Conservation (phyloP, 1,140 invertebrate genomes). For the Plectrocnemia conspersa region DNA sequence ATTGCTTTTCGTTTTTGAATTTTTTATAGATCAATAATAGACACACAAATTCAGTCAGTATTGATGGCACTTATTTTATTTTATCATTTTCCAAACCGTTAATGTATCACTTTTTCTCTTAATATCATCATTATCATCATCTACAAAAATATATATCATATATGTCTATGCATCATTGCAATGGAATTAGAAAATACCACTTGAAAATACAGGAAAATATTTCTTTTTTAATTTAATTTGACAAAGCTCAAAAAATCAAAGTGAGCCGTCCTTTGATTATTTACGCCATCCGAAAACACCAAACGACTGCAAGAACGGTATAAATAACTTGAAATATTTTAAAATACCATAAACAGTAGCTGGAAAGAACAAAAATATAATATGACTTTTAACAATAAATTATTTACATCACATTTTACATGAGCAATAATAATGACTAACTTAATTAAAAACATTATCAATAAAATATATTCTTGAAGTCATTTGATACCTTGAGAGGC, state of each 20-base stretch:
- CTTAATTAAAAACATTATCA: constrained; percentile 31
- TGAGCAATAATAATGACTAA: constrained; percentile 35
- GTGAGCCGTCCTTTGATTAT: constrained; percentile 8
- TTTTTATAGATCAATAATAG: constrained; percentile 31
- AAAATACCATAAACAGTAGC: constrained; percentile 2
- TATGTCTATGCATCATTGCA: constrained; percentile 23
- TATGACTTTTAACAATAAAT: constrained; percentile 6
- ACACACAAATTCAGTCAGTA: constrained; percentile 31
- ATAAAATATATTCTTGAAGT: constrained; percentile 35
- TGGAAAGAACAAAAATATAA: constrained; percentile 13
- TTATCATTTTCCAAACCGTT: constrained; percentile 29
- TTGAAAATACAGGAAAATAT: constrained; percentile 26
- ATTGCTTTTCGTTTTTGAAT: constrained; percentile 12
- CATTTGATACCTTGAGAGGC: constrained; percentile 34
- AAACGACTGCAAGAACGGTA: constrained; percentile 35
- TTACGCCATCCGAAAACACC: constrained; percentile 28
- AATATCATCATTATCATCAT: constrained; percentile 31
- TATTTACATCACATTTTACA: constrained; percentile 30
- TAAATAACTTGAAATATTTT: constrained; percentile 1
- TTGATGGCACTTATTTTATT: constrained; percentile 34
- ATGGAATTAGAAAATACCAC: constrained; percentile 30
- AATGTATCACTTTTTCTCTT: constrained; percentile 31
- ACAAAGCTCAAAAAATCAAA: constrained; percentile 10
- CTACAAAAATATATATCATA: constrained; percentile 33
- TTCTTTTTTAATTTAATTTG: background rate